Conservation (phyloP, 2,113 vertebrate genomes). For the Labrus mixtus region DNA sequence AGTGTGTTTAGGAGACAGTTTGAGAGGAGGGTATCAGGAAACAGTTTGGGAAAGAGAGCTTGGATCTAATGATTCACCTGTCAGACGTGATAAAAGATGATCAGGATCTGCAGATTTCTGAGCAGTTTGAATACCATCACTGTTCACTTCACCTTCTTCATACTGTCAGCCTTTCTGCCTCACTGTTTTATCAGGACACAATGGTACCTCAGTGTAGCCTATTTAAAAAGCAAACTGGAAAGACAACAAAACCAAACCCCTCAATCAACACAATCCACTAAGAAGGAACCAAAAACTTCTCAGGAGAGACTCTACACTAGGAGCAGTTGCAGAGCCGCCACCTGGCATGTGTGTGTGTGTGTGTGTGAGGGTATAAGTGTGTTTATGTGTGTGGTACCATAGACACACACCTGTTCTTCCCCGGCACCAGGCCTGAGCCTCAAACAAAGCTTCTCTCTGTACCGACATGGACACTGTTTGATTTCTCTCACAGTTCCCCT, state of each 20-base stretch:
- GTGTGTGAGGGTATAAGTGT: conserved; percentile 15
- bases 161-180: neutral
- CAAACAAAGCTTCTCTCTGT: conserved; percentile 67
- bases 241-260: conserved; percentile 36
- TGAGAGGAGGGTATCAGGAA: neutral
- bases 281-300: conserved; percentile 9
- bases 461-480: conserved; percentile 43
- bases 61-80: conserved; percentile 21
- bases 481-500: conserved; percentile 27
- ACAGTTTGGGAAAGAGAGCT: conserved; percentile 4
- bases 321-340: conserved; percentile 41
- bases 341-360: conserved; percentile 47
- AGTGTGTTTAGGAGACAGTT: conserved; percentile 14
- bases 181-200: conserved; percentile 33
- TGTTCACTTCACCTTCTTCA: neutral
- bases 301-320: conserved; percentile 29
- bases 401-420: conserved; percentile 72
- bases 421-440: conserved; percentile 39
- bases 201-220: conserved; percentile 1
- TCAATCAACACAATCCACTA: conserved; percentile 31
- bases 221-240: conserved; percentile 30
- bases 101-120: neutral
- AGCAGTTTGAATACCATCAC: neutral
- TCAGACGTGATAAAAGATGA: conserved; percentile 20
- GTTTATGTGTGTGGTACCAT: conserved; percentile 26